phyloP scores from a whole-genome alignment of 1,140 invertebrate genomes.

The Glomeris maerens region DNA sequence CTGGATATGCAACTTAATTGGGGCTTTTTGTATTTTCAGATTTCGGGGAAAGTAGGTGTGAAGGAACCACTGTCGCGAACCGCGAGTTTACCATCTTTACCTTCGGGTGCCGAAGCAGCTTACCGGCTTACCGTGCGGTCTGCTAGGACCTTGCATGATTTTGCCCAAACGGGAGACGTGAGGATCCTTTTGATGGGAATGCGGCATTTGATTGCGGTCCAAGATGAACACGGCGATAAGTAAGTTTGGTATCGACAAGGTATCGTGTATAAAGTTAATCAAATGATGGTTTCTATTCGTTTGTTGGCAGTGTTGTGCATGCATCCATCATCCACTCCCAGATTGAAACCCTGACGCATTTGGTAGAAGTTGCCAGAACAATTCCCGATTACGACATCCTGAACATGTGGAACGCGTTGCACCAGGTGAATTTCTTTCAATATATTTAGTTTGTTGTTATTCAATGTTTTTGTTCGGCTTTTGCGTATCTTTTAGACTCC shows the following conservation, averaged over 20 bases:
- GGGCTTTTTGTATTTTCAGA: too few relatives aligned
- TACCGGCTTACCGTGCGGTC: not conserved
- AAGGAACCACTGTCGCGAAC: too few relatives aligned
- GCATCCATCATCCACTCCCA: not conserved
- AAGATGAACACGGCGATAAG: slow-evolving; percentile 1
- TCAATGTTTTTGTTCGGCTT: too few relatives aligned
- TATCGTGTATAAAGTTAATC: not conserved
- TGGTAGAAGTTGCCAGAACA: not conserved
- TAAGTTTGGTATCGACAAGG: not conserved
- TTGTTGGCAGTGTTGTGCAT: not conserved
- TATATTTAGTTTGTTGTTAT: too few relatives aligned
- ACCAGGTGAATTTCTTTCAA: too few relatives aligned
- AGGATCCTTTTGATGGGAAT: not conserved
- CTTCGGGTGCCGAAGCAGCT: too few relatives aligned
- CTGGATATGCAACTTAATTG: too few relatives aligned
- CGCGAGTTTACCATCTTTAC: too few relatives aligned
- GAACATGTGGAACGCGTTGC: not conserved
- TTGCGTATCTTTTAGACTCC: too few relatives aligned
- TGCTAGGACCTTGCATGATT: not conserved
- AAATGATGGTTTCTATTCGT: not conserved
- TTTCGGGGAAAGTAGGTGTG: too few relatives aligned
- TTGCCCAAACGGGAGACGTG: not conserved
- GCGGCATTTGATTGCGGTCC: not conserved
- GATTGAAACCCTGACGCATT: not conserved
- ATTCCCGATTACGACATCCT: not conserved